These are phyloP conservation scores for Corbicula japonica DNA, from an alignment of 2,888 invertebrate species.

Conservation along the genomic window DNA sequence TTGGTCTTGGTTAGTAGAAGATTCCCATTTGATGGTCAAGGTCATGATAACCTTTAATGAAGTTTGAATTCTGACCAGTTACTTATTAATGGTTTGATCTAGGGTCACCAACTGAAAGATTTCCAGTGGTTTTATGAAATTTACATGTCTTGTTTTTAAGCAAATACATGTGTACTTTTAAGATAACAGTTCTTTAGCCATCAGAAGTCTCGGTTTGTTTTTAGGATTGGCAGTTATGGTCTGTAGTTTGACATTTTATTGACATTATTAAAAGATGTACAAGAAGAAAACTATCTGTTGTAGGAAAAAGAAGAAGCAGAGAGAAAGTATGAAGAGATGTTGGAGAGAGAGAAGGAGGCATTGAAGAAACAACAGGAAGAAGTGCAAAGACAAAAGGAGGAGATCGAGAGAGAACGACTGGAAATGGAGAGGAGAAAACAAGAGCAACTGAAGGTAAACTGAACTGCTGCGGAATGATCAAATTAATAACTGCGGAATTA, in stretches of 20 bases:
- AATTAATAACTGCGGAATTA: no score
- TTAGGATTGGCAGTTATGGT: not conserved
- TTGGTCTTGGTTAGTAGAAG: no score
- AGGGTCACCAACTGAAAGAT: no score
- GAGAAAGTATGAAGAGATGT: conserved; percentile 53
- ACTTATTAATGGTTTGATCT: no score
- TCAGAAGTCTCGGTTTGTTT: not conserved
- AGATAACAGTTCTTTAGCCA: not conserved
- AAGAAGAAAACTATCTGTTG: not conserved
- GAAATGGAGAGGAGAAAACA: conserved; percentile 78
- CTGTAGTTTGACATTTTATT: not conserved
- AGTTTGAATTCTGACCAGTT: no score
- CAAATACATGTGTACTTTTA: no score
- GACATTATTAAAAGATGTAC: not conserved
- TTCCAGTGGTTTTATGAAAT: no score
- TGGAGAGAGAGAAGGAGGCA: conserved; percentile 84
- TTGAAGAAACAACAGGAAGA: conserved; percentile 88
- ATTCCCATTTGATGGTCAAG: no score
- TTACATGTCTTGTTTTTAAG: no score
- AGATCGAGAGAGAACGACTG: conserved; percentile 82
- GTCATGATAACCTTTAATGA: no score
- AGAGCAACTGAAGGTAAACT: conserved; percentile 75
- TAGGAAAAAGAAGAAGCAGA: conserved; percentile 68
- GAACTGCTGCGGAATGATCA: no score
- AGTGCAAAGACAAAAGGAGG: conserved; percentile 85